A percentile compares a stretch with the other conserved stretches of the same genome.
Evolutionary conservation across 2,113 vertebrate species (phyloP).

Genomic region (Hemibagrus wyckioides): DNA sequence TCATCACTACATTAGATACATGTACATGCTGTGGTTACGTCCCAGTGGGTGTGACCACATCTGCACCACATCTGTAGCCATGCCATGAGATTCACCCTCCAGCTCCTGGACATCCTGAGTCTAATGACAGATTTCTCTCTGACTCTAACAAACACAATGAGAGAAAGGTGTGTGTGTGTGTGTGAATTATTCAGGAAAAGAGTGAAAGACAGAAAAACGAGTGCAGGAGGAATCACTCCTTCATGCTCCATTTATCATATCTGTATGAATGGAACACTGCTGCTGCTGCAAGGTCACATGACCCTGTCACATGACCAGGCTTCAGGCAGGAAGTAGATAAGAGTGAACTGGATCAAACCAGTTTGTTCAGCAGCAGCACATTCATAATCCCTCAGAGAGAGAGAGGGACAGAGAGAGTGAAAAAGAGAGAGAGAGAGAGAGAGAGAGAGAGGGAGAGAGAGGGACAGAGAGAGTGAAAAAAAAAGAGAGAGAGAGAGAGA

Average conservation of each 20-base stretch:
- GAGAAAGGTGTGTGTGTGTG: too few relatives aligned
- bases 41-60: too few relatives aligned
- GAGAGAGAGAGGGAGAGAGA: too few relatives aligned
- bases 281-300: constrained; percentile 4
- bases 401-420: background rate
- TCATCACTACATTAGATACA: too few relatives aligned
- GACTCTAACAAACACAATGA: too few relatives aligned
- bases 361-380: background rate
- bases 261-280: constrained; percentile 17
- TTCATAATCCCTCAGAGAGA: background rate
- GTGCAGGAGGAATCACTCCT: constrained; percentile 1
- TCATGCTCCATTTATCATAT: constrained; percentile 20
- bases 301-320: background rate
- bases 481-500: too few relatives aligned
- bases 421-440: background rate
- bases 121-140: too few relatives aligned
- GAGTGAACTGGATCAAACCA: constrained; percentile 22
- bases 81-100: too few relatives aligned
- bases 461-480: too few relatives aligned
- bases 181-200: background rate
- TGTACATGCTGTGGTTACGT: too few relatives aligned
- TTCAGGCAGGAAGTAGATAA: constrained; percentile 21
- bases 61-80: too few relatives aligned
- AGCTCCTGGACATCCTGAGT: too few relatives aligned
- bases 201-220: background rate